Evolutionary conservation across 2,113 vertebrate species (phyloP).

Genomic region (Seriola aureovittata): DNA sequence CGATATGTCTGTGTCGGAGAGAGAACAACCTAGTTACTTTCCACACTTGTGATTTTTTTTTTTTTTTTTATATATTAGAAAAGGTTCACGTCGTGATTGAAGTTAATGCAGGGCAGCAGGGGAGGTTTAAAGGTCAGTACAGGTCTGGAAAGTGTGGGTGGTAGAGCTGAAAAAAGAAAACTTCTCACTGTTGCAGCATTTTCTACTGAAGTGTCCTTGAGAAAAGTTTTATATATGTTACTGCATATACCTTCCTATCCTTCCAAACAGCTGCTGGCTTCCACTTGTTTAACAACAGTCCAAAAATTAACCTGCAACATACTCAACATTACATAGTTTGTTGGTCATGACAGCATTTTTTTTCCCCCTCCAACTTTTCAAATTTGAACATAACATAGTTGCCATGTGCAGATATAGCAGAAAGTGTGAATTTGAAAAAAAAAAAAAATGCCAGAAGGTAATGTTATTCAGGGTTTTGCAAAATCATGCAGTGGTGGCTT

Average conservation of each 20-base stretch:
- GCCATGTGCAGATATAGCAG: too few relatives aligned
- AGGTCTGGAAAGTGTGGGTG: constrained; percentile 13
- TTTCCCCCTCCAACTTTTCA: too few relatives aligned
- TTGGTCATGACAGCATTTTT: too few relatives aligned
- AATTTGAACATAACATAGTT: too few relatives aligned
- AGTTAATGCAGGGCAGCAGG: constrained; percentile 21
- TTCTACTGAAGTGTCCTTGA: not conserved
- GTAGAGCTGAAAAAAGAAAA: constrained; percentile 22
- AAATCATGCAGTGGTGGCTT: too few relatives aligned
- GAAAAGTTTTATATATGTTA: not conserved
- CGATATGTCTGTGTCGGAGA: not conserved
- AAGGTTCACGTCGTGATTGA: not conserved
- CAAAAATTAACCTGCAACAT: not conserved
- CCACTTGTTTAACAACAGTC: constrained; percentile 1
- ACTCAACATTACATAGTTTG: not conserved
- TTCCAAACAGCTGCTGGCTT: constrained; percentile 16
- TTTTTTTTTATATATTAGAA: not conserved
- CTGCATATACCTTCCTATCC: not conserved
- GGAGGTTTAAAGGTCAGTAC: constrained; percentile 21
- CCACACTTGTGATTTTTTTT: not conserved
- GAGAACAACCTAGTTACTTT: not conserved
- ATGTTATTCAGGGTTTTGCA: too few relatives aligned
- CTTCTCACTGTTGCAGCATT: not conserved
- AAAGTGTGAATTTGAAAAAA: too few relatives aligned
- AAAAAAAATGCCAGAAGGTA: too few relatives aligned